Conservation (phyloP, 2,797 vertebrate genomes). For the Alfaro cultratus region DNA sequence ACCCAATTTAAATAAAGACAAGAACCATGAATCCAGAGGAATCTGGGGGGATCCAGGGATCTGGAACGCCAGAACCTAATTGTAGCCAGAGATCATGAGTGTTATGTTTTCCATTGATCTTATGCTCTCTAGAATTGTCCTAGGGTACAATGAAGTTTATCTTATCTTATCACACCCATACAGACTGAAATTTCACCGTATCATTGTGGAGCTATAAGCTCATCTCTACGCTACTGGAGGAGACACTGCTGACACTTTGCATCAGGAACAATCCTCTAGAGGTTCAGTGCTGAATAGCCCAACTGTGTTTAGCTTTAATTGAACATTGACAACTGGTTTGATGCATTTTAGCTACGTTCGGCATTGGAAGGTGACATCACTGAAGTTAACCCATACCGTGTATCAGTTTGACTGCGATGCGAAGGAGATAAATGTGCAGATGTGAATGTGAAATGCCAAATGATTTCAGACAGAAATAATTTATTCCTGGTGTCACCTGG, state of each 20-base stretch:
- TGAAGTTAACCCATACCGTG: background rate
- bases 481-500: background rate
- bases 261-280: background rate
- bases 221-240: background rate
- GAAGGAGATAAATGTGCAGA: background rate
- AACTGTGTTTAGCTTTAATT: background rate
- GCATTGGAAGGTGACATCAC: background rate
- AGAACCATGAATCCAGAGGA: background rate
- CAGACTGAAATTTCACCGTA: background rate
- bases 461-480: background rate
- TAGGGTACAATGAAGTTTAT: background rate
- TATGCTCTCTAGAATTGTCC: too few relatives aligned
- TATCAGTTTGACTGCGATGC: background rate
- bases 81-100: background rate
- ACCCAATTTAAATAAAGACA: background rate
- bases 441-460: background rate
- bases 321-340: background rate
- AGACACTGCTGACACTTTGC: background rate
- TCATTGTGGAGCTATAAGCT: background rate
- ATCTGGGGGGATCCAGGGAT: background rate
- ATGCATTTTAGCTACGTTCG: background rate
- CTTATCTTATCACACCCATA: background rate
- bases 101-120: background rate
- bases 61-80: background rate
- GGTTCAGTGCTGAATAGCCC: background rate